Evolutionary conservation across 2,888 invertebrate genomes (phyloP), one percentile per base, ranked within the genome.

Genomic region (Thymelicus sylvestris): DNA sequence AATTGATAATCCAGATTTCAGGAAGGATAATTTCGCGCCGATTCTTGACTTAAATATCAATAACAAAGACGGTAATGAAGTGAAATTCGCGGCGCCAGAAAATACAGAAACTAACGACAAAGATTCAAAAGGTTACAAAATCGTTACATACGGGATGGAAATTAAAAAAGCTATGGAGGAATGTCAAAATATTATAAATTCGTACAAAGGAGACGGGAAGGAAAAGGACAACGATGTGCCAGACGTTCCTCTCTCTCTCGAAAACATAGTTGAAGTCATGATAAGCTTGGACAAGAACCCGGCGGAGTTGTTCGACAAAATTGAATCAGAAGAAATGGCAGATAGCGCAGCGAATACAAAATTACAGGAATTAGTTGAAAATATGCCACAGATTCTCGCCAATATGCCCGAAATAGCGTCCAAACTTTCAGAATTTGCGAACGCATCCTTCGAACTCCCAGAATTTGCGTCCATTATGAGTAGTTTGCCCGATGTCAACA

Each of bases 131-230:
- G 82, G 91, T 0, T 88, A 88, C 57, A 93, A 92, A 44, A 92
- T 92, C 50, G 89, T 92, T 0, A 88, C 89, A 0, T 92, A 92
- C 39, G 92, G 93, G 0, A 48, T 92, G 38, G 92, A 93, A 80
- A 91, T 93, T 6, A 93, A 92, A 72, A 92, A 90, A 74, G 92
- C 92, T 0, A 92, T 93, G 90, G 93, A 93, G 70, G 92, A 93
- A 55, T 92, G 93, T 73, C 92, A 93, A 79, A 91, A 91, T 75
- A 91, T 93, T 24, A 93, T 93, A 2, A 90, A 91, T 61, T 90
- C 92, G 0, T 92, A 91, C 31, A 90, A 89, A 74, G 86, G 82
- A 73, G 85, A 86, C 66, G 86, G 86, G 10, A 80, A 84, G 0
- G 84, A 82, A 0, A 85, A 82, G 0, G 85, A 86, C 0, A 81